Evolutionary conservation across 1,140 invertebrate species (phyloP), one percentile per base, ranked within the genome.

Genomic region (Atta texana): DNA sequence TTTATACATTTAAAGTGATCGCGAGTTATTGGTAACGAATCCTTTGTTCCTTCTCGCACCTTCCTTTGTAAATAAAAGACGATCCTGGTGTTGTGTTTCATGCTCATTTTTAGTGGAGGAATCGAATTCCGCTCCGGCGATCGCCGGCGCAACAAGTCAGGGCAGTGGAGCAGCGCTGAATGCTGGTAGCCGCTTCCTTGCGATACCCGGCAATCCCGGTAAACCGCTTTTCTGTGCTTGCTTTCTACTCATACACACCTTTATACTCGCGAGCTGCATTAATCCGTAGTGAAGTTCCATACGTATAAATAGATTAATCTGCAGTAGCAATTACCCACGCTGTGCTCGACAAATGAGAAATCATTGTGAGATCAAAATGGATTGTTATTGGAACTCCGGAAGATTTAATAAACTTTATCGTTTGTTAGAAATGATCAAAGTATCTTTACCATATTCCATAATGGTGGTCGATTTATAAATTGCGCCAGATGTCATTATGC

Each of bases 171-270:
- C 93, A 93, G 92, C 92, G 92, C 92, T 94, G 89, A 95, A 95
- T 92, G 94, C 96, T 94, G 96, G 96, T 93, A 96, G 96, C 95
- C 97, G 97, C 94, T 97, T 97, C 95, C 96, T 97, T 95, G 96
- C 96, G 93, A 96, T 97, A 94, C 97, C 97, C 92, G 96, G 96
- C 93, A 94, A 93, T 89, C 91, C 92, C 92, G 89, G 91, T 93
- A 90, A 94, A 91, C 88, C 85, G 89, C 92, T 92, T 93, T 86
- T 92, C 68, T 87, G 18, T 87, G 88, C 88, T 89, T 90, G 86
- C 89, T 76, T 89, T 55, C 49, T 72, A 71, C 28, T 86, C 57
- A 89, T n/a, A 61, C 49, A 86, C 51, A 24, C 63, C 21, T 53
- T 69, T 7, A 71, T 63, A 28, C 44, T 24, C 28, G 77, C 77